Percentiles rank a stretch among this genome's conserved stretches.
These are phyloP conservation scores for Diplazon laetatorius DNA, from an alignment of 2,888 invertebrate genomes.

Conservation along the genomic window DNA sequence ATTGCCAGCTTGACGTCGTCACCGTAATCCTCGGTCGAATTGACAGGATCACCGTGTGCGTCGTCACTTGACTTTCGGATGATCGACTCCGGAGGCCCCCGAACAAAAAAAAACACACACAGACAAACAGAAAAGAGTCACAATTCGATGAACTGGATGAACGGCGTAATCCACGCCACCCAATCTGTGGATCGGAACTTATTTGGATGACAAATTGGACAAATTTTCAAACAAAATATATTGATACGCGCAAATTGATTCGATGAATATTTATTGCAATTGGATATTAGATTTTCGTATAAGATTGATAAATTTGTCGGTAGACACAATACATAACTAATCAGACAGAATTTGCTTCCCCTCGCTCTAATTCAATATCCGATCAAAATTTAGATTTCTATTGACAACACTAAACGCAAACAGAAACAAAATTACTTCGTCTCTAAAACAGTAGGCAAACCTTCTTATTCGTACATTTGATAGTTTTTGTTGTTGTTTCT, in stretches of 20 bases:
- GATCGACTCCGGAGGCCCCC: neutral
- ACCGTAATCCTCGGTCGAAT: conserved; percentile 44
- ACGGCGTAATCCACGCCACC: neutral
- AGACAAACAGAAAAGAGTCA: too few relatives aligned
- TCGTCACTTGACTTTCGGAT: conserved; percentile 30
- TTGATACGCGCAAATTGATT: too few relatives aligned
- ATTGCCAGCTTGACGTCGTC: conserved; percentile 51
- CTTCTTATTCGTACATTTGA: too few relatives aligned
- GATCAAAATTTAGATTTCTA: too few relatives aligned
- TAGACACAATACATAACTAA: neutral
- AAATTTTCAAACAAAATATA: too few relatives aligned
- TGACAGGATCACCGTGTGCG: conserved; percentile 50
- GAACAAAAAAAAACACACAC: neutral
- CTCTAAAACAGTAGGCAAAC: too few relatives aligned
- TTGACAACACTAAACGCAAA: too few relatives aligned
- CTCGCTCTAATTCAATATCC: too few relatives aligned
- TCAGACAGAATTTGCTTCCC: too few relatives aligned
- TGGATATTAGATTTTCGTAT: neutral
- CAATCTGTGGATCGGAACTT: neutral
- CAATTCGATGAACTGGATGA: neutral
- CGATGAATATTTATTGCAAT: too few relatives aligned
- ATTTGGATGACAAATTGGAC: neutral
- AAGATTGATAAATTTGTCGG: neutral
- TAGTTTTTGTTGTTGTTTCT: too few relatives aligned
- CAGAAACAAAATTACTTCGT: too few relatives aligned